Conservation (phyloP, 2,113 vertebrate species). For the Gracilinanus agilis region DNA sequence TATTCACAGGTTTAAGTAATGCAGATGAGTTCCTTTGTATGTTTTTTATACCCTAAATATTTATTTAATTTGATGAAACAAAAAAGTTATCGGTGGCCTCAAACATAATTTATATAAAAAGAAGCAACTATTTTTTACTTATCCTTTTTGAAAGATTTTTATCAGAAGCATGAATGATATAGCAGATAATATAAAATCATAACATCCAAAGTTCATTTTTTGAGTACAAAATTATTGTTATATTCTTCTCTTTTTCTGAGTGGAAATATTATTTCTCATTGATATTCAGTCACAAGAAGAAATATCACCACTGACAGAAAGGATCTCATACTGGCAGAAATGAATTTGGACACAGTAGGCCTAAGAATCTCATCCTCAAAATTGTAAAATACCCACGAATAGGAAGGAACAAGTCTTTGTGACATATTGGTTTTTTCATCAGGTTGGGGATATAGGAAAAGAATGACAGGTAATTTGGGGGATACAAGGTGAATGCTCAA, state of each 20-base stretch:
- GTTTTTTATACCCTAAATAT: neutral
- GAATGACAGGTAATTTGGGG: neutral
- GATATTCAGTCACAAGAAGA: neutral
- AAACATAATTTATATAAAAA: neutral
- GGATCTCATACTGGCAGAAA: neutral
- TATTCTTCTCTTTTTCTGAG: neutral
- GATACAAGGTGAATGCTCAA: neutral
- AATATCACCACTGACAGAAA: neutral
- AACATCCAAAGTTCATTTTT: neutral
- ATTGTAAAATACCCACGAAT: neutral
- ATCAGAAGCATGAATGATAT: neutral
- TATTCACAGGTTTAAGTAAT: neutral
- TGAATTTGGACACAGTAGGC: neutral
- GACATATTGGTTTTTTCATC: neutral
- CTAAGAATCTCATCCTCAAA: neutral
- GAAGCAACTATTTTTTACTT: neutral
- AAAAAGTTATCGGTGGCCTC: neutral
- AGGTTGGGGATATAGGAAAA: neutral
- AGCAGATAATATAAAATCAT: neutral
- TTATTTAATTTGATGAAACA: fast-evolving
- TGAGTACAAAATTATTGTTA: neutral
- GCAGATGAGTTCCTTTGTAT: neutral
- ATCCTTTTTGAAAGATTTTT: neutral
- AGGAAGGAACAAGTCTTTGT: neutral
- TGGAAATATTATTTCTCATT: neutral